Conservation (phyloP, 2,888 invertebrate genomes). For the Oligia strigilis region DNA sequence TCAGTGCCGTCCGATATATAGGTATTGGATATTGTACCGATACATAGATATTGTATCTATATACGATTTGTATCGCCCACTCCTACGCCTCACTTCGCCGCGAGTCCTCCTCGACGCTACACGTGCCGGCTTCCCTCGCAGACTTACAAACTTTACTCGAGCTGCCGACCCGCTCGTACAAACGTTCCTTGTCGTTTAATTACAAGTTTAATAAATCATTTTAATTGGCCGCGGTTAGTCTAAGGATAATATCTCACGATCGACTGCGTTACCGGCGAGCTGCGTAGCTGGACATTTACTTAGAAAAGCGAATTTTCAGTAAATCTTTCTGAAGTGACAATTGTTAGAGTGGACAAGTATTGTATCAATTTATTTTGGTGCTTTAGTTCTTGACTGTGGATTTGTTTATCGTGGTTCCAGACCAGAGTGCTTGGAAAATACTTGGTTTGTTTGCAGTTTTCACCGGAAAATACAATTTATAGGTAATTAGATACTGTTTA, state of each 20-base stretch:
- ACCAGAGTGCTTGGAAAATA: conserved; percentile 68
- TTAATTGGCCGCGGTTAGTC: conserved; percentile 60
- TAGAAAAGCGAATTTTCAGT: conserved; percentile 60
- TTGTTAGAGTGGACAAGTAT: conserved; percentile 78
- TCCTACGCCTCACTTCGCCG: conserved; percentile 71
- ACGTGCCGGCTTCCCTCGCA: conserved; percentile 70
- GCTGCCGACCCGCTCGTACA: conserved; percentile 69
- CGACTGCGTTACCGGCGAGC: conserved; percentile 34
- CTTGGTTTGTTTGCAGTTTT: conserved; percentile 64
- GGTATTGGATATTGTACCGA: too few relatives aligned
- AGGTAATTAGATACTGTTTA: conserved; percentile 62
- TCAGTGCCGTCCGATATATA: too few relatives aligned
- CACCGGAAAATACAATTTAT: conserved; percentile 53
- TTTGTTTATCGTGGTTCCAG: conserved; percentile 77
- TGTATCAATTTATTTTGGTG: conserved; percentile 71
- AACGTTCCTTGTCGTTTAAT: conserved; percentile 67
- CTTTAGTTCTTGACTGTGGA: conserved; percentile 80
- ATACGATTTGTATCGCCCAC: too few relatives aligned
- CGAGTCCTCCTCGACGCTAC: conserved; percentile 73
- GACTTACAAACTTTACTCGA: conserved; percentile 87
- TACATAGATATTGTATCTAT: too few relatives aligned
- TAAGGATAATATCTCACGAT: conserved; percentile 43
- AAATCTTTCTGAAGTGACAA: conserved; percentile 78
- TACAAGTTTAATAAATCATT: conserved; percentile 70
- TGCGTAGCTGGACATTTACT: conserved; percentile 53